phyloP scores from a whole-genome alignment of 2,888 invertebrate species.

The Iphiclides podalirius region DNA sequence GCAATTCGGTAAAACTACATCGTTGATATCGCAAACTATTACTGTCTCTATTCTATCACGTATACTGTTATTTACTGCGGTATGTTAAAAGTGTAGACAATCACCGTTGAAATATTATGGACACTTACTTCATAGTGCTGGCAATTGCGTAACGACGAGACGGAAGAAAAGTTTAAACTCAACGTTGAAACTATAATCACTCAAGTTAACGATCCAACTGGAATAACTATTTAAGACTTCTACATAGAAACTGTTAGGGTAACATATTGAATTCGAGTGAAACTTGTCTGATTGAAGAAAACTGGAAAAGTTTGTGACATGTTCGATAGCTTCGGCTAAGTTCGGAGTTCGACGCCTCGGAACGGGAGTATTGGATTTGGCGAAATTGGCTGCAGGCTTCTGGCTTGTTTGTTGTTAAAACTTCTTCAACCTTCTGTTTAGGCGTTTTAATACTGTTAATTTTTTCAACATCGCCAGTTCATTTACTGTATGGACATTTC shows the following conservation, averaged over 20 bases:
- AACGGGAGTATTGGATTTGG: slow-evolving; percentile 22
- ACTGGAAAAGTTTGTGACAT: slow-evolving; percentile 20
- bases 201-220: not conserved
- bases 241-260: slow-evolving; percentile 16
- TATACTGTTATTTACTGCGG: too few species aligned
- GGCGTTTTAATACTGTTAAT: too few species aligned
- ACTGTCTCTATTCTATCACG: too few species aligned
- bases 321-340: slow-evolving; percentile 10
- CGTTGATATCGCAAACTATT: too few species aligned
- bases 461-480: too few species aligned
- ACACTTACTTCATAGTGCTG: too few species aligned
- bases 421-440: slow-evolving; percentile 19
- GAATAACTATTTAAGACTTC: not conserved
- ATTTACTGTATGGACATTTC: too few species aligned
- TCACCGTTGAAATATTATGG: too few species aligned
- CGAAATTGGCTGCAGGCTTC: slow-evolving; percentile 12
- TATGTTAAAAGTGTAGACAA: too few species aligned
- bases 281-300: slow-evolving; percentile 19
- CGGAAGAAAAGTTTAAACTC: too few species aligned
- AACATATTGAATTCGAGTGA: slow-evolving; percentile 4
- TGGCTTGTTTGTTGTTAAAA: slow-evolving; percentile 12
- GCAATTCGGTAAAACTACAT: too few species aligned
- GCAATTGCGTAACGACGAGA: too few species aligned
- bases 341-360: slow-evolving; percentile 15
- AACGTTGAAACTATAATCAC: not conserved